phyloP scores from a whole-genome alignment of 2,888 invertebrate species.

The Pammene aurita region DNA sequence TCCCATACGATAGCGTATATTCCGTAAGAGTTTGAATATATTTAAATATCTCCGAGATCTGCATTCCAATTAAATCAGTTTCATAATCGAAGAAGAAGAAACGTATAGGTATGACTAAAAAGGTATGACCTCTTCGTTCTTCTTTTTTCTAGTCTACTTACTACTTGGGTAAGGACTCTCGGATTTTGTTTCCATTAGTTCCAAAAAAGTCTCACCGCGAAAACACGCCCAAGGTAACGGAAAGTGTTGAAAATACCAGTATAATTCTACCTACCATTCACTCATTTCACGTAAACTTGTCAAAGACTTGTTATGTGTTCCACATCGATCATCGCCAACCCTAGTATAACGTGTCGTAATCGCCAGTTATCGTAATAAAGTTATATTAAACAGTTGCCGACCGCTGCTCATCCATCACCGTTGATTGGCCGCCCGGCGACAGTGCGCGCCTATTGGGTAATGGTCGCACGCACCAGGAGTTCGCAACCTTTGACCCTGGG shows the following conservation, averaged over 20 bases:
- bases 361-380: slow-evolving; percentile 42
- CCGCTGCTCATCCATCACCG: slow-evolving; percentile 54
- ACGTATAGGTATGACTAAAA: no score
- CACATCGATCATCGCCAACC: slow-evolving; percentile 21
- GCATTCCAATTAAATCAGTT: no score
- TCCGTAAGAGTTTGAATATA: no score
- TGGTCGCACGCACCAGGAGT: slow-evolving; percentile 43
- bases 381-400: slow-evolving; percentile 43
- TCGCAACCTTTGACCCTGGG: slow-evolving; percentile 30
- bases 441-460: slow-evolving; percentile 52
- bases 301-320: neutral
- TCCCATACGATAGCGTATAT: no score
- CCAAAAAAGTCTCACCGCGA: no score
- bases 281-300: neutral
- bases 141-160: no score
- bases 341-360: slow-evolving; percentile 40
- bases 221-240: no score
- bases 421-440: slow-evolving; percentile 46
- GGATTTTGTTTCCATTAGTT: no score
- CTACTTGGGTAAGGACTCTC: no score
- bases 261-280: neutral
- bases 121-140: no score
- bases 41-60: no score
- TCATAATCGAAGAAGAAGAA: no score
- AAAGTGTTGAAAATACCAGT: neutral